Base-by-base conservation (phyloP, 2,797 vertebrate genomes). In the Gadopsis marmoratus region DNA sequence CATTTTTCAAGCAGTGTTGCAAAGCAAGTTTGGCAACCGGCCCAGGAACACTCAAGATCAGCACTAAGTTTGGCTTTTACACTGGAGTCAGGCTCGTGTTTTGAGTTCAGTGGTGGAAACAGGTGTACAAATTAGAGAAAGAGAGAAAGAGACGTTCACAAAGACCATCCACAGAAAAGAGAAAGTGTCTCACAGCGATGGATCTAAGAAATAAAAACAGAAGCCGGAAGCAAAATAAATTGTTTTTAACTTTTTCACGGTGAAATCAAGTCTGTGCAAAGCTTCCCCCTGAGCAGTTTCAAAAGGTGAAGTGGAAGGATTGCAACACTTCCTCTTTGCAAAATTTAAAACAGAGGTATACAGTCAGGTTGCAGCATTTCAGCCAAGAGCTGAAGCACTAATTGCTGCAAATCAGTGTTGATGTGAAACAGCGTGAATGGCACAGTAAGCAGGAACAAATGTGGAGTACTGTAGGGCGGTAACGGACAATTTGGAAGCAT, bases 251-350 rank as follows among this genome's bases (percentile, higher is more conserved):
- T 62, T 10, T 62, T 45, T 29, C 45, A 37, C 8, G 48, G 10
- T 2, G 39, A 35, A 55, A 41, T 47, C 2, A 54, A 45, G 29
- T 39, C 17, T 33, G 17, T 56, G n/a, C 13, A 71, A 35, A 62
- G 26, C n/a, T 75, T 79, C 66, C 73, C 63, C 63, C 17, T 39
- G 7, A 48, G 31, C 1, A 23, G 26, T 43, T 51, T 60, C 8
- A 82, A 64, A 85, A 81, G 43, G 48, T 7, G 70, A 78, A 81
- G 61, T 62, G 1, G 33, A 8, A 29, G 11, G 35, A 11, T 41
- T 41, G 35, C 51, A 69, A 48, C 70, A 81, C 69, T 78, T 85
- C 78, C 77, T 72, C 16, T 58, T 80, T 76, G 55, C 63, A 50
- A 65, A 76, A 71, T 23, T 1, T 23, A 21, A 70, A 14, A 54